phyloP scores from a whole-genome alignment of 2,113 vertebrate species.

The Corythaixoides concolor region DNA sequence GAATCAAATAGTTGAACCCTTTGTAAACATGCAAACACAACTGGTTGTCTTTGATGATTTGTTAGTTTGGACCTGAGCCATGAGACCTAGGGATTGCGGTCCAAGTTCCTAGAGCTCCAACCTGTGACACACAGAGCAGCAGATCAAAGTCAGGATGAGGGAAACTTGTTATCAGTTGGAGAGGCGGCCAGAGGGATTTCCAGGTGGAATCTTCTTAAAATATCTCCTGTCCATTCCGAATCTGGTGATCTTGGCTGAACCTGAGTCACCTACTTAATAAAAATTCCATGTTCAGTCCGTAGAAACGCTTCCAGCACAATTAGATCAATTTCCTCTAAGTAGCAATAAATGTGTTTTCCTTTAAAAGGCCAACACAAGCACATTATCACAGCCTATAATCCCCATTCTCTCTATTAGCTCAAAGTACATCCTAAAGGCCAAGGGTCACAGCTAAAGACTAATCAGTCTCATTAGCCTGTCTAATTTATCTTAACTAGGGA shows the following conservation, averaged over 20 bases:
- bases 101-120: constrained; percentile 44
- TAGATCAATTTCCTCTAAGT: constrained; percentile 99
- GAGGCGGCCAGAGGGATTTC: constrained; percentile 16
- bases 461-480: constrained; percentile 88
- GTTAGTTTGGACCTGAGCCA: constrained; percentile 35
- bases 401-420: constrained; percentile 83
- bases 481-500: constrained; percentile 85
- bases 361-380: constrained; percentile 88
- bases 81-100: neutral
- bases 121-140: constrained; percentile 5
- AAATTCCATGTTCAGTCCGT: constrained; percentile 92
- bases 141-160: constrained; percentile 34
- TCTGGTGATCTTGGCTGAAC: constrained; percentile 85
- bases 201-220: constrained; percentile 75
- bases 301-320: constrained; percentile 91
- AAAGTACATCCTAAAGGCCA: constrained; percentile 76
- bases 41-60: constrained; percentile 61
- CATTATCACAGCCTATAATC: constrained; percentile 83
- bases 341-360: constrained; percentile 99
- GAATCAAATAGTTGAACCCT: constrained; percentile 44
- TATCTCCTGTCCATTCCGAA: constrained; percentile 76
- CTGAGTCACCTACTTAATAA: constrained; percentile 84
- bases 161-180: constrained; percentile 32
- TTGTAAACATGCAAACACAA: constrained; percentile 37
- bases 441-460: constrained; percentile 82